Base-by-base conservation (phyloP, 2,797 vertebrate species). In the Aphelocoma californica region DNA sequence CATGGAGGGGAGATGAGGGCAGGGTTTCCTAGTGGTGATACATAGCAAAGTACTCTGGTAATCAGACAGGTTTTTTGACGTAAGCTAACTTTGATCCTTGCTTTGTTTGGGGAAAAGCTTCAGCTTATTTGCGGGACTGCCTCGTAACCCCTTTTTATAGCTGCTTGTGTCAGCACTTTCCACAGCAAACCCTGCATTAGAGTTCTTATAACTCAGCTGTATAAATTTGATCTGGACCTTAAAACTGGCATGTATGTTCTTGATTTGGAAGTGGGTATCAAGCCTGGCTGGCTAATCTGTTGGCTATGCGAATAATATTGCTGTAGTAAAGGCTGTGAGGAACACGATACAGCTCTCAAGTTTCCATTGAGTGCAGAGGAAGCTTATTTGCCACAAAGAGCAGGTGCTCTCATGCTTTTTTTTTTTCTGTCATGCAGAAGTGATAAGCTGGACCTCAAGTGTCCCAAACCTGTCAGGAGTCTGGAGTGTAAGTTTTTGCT, bases 221-320 rank as follows among this genome's bases (percentile, higher is more conserved):
- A 94, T 93, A 85, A 93, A 95, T 91, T 86, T 87, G 81, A 89
- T 93, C 83, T 93, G 90, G 81, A 94, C 81, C 91, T 96, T 82
- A 93, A 94, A 95, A 93, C 7, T 60, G 83, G 78, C 53, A 86
- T 80, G 69, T 57, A 81, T 1, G 5, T 48, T 95, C 92, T 95
- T 91, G 90, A 95, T 95, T 96, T 95, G 90, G 90, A 95, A 95
- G 81, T 6, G 17, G 89, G 45, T n/a, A 19, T 73, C 1, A 3
- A 78, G 70, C 60, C 92, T 92, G 78, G 25, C 36, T 81, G 93
- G 81, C 62, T 96, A 73, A 90, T 95, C 90, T 93, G 88, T 88
- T 95, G 88, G 95, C 86, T 94, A 50, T 91, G 95, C 0, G 23
- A 94, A 80, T 82, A 95, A 64, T 80, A 94, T 7, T 81, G 74